Evolutionary conservation across 2,888 invertebrate genomes (phyloP), one percentile per base, ranked within the genome.

Genomic region (Archaeoteleia sp.): DNA sequence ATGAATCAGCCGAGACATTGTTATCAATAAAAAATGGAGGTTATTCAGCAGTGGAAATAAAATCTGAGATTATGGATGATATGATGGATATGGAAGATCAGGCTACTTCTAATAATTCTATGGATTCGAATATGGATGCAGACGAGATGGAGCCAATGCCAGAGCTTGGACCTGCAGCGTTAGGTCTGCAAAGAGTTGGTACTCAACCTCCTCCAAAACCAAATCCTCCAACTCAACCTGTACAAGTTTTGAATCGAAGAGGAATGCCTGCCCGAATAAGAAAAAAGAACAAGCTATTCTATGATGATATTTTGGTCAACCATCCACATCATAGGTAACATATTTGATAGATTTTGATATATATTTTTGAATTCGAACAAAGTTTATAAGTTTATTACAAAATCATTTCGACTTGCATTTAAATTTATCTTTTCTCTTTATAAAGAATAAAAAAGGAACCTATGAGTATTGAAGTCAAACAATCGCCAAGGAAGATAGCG

Each of bases 181-280:
- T 95, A 54, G 95, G 94, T 3, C 86, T 95, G 23, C 93, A 94
- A 78, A 89, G 94, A 79, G 94, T 95, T 34, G 95, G 95, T 10
- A 91, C 93, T 1, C 89, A 89, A 68, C 89, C 91, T 72, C 92
- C 92, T 62, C 91, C 92, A 54, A 90, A 90, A 83, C 90, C 90
- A 53, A 89, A 91, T 76, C 91, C 92, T 8, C 88, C 89, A 2
- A 88, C 88, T 23, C 92, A 91, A 81, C 93, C 93, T 15, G 89
- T 92, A n/a, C 92, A 93, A 84, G 91, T 93, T 72, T 86, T 95
- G 1, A 95, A 95, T 82, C 92, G 94, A 1, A 89, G 95, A 77
- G 95, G 95, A 37, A 95, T 95, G 94, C 96, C 96, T 49, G 95
- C 94, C 2, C 89, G 96, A 60, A 95, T 95, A 72, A 89, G 96